These are phyloP conservation scores for Brachionus plicatilis DNA, from an alignment of 1,140 invertebrate species.

Conservation along the genomic window DNA sequence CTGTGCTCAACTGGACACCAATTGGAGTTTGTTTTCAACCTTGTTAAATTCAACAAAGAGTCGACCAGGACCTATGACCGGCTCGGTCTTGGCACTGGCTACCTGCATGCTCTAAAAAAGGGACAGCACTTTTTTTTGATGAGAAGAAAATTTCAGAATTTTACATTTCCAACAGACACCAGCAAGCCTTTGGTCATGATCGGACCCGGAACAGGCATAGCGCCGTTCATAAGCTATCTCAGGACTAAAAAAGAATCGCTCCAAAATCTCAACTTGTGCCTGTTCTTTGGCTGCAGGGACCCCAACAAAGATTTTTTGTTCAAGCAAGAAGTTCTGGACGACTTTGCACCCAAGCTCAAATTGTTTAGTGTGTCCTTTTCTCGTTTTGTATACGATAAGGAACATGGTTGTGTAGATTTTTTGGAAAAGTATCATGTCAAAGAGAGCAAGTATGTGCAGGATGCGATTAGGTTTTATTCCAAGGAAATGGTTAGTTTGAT, in stretches of 20 bases:
- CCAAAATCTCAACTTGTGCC: constrained; percentile 65
- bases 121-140: constrained; percentile 58
- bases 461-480: constrained; percentile 47
- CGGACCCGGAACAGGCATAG: constrained; percentile 53
- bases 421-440: constrained; percentile 42
- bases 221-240: constrained; percentile 59
- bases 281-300: constrained; percentile 94
- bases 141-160: constrained; percentile 71
- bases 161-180: constrained; percentile 19
- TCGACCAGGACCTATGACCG: constrained; percentile 54
- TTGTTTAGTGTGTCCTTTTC: constrained; percentile 88
- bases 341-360: constrained; percentile 64
- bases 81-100: constrained; percentile 66
- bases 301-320: constrained; percentile 88
- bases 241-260: constrained; percentile 45
- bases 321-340: constrained; percentile 78
- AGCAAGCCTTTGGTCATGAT: constrained; percentile 49
- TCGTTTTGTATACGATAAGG: constrained; percentile 78
- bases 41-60: constrained; percentile 57
- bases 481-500: constrained; percentile 47
- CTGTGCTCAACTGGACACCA: constrained; percentile 48
- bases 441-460: constrained; percentile 55
- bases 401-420: constrained; percentile 49
- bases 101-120: constrained; percentile 54
- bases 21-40: constrained; percentile 67